Base-by-base conservation (phyloP, 2,888 invertebrate genomes). In the Entomobrya proxima region DNA sequence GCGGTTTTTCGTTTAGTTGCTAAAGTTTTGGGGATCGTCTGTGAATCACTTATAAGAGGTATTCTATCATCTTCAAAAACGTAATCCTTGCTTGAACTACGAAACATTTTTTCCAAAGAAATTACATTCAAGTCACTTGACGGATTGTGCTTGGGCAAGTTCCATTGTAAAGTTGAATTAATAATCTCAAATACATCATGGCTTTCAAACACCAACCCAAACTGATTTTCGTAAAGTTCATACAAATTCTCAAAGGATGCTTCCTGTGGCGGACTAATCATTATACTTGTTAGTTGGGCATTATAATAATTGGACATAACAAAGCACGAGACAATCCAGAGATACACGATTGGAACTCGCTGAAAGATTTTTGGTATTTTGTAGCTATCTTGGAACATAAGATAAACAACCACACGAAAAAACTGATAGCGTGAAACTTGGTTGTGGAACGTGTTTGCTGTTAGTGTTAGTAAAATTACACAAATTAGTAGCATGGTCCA, bases 221-320 rank as follows among this genome's bases (percentile, higher is more conserved):
- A 64, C 7, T 40, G 9, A 40, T 40, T 40, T 40, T 40, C 15
- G 44, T 11, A 40, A 7, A 40, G 44, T 15, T 64, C 64, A 0
- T 32, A 64, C 13, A 64, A n/a, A 5, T n/a, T 2, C 3, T 15
- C 35, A 4, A 64, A 5, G 2, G n/a, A 1, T 13, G 13, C 35
- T 64, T 64, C 32, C n/a, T 64, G 1, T 1, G 64, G 18, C n/a
- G 64, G 64, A 18, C 64, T 64, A n/a, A 64, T 64, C n/a, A 64
- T n/a, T 1, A 32, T 15, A 13, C 64, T 64, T 4, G 64, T 64
- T 6, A 64, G 13, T 64, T n/a, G 32, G 0, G 64, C 64, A 4
- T 4, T 2, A 35, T 64, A 64, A 32, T 64, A 18, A 64, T 64
- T 64, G 32, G 64, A 32, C 2, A 64, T 3, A 64, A 64, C n/a